These are phyloP conservation scores for Serilophus lunatus DNA, from an alignment of 2,113 vertebrate species.

Conservation along the genomic window DNA sequence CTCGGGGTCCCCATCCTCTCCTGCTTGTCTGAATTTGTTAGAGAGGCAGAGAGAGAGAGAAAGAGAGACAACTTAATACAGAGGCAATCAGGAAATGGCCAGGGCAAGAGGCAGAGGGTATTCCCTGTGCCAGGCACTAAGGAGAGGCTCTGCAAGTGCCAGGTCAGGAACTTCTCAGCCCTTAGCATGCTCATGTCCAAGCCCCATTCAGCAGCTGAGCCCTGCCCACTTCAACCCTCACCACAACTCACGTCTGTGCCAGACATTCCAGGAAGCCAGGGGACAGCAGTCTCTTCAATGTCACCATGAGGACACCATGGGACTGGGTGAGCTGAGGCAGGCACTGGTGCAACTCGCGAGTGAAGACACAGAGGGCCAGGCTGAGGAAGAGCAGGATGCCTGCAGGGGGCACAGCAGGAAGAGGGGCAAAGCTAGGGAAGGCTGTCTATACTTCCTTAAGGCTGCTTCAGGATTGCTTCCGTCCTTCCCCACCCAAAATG, in stretches of 20 bases:
- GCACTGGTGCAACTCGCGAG: slow-evolving; percentile 62
- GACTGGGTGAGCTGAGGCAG: slow-evolving; percentile 65
- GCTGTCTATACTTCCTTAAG: neutral
- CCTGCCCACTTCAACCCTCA: neutral
- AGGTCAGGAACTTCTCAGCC: neutral
- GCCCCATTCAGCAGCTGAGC: neutral
- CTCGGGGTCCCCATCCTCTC: slow-evolving; percentile 34
- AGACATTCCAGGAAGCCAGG: slow-evolving; percentile 68
- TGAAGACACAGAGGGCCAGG: slow-evolving; percentile 64
- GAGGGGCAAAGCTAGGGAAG: neutral
- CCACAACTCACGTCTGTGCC: slow-evolving; percentile 70
- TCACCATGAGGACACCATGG: slow-evolving; percentile 56
- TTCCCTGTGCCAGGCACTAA: neutral
- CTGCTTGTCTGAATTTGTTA: slow-evolving; percentile 46
- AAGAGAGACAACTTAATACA: neutral
- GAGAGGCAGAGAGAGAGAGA: too few species aligned
- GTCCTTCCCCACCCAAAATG: neutral
- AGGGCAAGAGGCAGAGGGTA: neutral
- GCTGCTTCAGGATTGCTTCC: neutral
- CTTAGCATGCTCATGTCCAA: neutral
- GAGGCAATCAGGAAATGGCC: neutral
- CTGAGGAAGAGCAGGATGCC: slow-evolving; percentile 72
- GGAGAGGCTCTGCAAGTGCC: neutral
- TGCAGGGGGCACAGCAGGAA: slow-evolving; percentile 6
- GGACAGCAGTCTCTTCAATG: slow-evolving; percentile 68